Base-by-base conservation (phyloP, 2,888 invertebrate species). In the Athalia rosae region DNA sequence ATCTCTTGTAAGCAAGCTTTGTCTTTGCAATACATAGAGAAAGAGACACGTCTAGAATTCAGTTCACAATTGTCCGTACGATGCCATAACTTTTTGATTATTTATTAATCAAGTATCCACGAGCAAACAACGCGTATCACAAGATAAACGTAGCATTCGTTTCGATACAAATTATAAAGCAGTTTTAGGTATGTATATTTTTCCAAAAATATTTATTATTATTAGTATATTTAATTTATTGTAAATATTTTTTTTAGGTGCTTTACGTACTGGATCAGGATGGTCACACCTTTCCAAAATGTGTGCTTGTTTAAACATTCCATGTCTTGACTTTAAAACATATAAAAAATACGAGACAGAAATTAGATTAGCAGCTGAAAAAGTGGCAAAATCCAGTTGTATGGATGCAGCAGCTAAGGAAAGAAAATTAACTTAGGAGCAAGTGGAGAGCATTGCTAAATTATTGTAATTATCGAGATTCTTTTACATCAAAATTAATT, bases 341-440 rank as follows among this genome's bases (percentile, higher is more conserved):
- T 61, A 11, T 13, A 61, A 69, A 48, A 69, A 5, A 48, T 62
- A 11, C 76, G 67, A 15, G 45, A 45, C 0, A 77, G 66, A 61
- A 8, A 13, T 61, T 13, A 61, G 61, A 61, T 8, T n/a, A 61
- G 13, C 61, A n/a, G 61, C 13, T 8, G 61, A 61, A 61, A 15
- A 8, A 7, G 13, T 61, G 6, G 61, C 61, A 61, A 61, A 61
- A 13, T 7, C 7, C 6, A 61, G 61, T 15, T 61, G 61, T 13
- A 13, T 7, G n/a, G 61, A 61, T 8, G 61, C 61, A n/a, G 61
- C 61, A 8, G 15, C 7, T 11, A 13, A 11, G n/a, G 61, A 61
- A 61, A 8, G 61, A 61, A 13, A n/a, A 61, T 7, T 13, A 13
- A 61, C 61, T 8, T 11, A 61, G 7, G 9, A 61, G 61, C 9